These are phyloP conservation scores for Ageneiosus marmoratus DNA, from an alignment of 2,113 vertebrate species.

Conservation along the genomic window DNA sequence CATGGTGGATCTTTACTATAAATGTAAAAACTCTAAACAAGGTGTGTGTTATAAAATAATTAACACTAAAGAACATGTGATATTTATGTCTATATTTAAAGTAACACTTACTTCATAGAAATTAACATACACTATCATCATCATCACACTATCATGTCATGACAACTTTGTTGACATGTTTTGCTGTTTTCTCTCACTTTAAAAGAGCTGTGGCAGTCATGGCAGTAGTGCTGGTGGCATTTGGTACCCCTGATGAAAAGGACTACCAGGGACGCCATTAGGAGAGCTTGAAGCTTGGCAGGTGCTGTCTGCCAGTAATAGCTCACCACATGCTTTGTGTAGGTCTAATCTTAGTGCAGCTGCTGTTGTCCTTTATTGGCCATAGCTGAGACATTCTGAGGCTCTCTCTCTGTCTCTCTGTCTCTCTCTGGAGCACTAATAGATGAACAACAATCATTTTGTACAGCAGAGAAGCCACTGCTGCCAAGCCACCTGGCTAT, in stretches of 20 bases:
- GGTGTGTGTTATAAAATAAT: background rate
- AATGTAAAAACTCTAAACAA: background rate
- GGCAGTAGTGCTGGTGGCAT: constrained; percentile 52
- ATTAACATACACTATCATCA: background rate
- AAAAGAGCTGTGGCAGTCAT: constrained; percentile 59
- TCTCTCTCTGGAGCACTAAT: constrained; percentile 62
- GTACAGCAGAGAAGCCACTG: constrained; percentile 57
- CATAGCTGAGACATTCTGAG: constrained; percentile 3
- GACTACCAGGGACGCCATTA: constrained; percentile 20
- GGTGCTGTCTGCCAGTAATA: constrained; percentile 54
- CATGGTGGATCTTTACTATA: background rate
- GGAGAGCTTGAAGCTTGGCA: background rate
- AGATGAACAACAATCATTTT: constrained; percentile 59
- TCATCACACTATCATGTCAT: constrained; percentile 59
- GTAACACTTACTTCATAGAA: background rate
- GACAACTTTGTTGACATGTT: constrained; percentile 64
- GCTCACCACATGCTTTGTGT: constrained; percentile 59
- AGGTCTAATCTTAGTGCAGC: constrained; percentile 62
- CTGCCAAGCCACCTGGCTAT: constrained; percentile 74
- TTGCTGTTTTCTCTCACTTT: constrained; percentile 66
- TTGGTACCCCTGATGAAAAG: constrained; percentile 55
- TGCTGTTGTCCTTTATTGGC: constrained; percentile 53
- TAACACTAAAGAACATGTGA: background rate
- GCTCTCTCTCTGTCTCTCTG: constrained; percentile 11
- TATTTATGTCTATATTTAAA: background rate